Conservation (phyloP, 35 echinoderm and acorn worm genomes). For the Amphiura filiformis region DNA sequence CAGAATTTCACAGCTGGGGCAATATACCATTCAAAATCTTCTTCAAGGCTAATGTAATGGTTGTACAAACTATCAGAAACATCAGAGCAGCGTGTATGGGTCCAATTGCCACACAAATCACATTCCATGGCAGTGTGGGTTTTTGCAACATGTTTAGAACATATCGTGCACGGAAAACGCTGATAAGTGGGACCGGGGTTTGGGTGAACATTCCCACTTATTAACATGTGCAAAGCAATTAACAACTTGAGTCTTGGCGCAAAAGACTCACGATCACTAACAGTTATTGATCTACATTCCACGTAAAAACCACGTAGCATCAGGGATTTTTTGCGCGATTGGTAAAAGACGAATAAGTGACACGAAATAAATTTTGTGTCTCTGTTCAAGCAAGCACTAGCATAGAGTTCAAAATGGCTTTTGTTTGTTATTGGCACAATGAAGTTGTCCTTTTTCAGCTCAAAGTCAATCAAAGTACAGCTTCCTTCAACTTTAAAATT, state of each 20-base stretch:
- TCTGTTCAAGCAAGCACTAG: not conserved
- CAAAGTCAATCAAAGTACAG: not conserved
- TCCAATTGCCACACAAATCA: not conserved
- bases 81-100: not conserved
- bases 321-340: slow-evolving; percentile 7
- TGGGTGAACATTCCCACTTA: slow-evolving; percentile 48
- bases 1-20: not conserved
- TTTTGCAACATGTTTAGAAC: slow-evolving; percentile 34
- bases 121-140: not conserved
- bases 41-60: not conserved
- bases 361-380: not conserved
- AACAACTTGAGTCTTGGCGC: slow-evolving; percentile 34
- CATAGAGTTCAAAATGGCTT: not conserved
- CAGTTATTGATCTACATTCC: not conserved
- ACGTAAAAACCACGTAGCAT: slow-evolving; percentile 17
- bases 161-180: slow-evolving; percentile 18
- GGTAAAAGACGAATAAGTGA: not conserved
- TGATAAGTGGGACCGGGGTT: slow-evolving; percentile 32
- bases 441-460: not conserved
- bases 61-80: not conserved
- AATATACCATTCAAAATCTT: not conserved
- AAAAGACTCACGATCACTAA: not conserved
- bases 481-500: not conserved
- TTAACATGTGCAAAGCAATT: slow-evolving; percentile 25
- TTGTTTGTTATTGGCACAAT: not conserved